These are phyloP conservation scores for Clamator glandarius DNA, from an alignment of 2,797 vertebrate species.

Conservation along the genomic window DNA sequence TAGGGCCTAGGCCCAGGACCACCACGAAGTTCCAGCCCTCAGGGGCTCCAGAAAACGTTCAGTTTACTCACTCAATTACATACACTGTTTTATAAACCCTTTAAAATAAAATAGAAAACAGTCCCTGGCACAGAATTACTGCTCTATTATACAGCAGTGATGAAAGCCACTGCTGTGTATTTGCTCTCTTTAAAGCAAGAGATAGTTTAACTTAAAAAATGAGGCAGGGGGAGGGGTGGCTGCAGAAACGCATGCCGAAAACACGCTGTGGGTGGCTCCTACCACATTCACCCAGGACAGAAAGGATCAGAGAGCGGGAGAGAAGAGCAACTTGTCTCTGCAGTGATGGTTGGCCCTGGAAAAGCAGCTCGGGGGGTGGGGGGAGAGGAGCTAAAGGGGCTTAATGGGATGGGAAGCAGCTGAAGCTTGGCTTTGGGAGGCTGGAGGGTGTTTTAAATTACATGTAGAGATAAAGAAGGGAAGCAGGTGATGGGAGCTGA, in stretches of 20 bases:
- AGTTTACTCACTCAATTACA: constrained; percentile 76
- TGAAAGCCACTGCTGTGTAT: constrained; percentile 70
- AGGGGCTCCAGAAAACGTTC: constrained; percentile 70
- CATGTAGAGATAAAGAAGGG: constrained; percentile 61
- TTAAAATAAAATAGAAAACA: constrained; percentile 78
- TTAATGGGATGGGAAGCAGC: constrained; percentile 66
- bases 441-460: constrained; percentile 66
- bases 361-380: constrained; percentile 31
- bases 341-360: constrained; percentile 51
- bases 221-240: constrained; percentile 50
- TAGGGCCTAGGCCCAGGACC: constrained; percentile 72
- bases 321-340: constrained; percentile 66
- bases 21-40: constrained; percentile 72
- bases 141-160: constrained; percentile 72
- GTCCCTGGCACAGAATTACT: constrained; percentile 73
- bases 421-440: constrained; percentile 59
- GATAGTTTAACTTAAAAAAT: constrained; percentile 73
- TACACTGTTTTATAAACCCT: constrained; percentile 74
- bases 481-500: constrained; percentile 65
- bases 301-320: constrained; percentile 67
- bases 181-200: constrained; percentile 73
- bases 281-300: constrained; percentile 68
- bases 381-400: constrained; percentile 47
- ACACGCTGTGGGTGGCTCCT: constrained; percentile 62
- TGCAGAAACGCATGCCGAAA: constrained; percentile 64